Conservation (phyloP, 2,113 vertebrate genomes). For the Bos taurus region DNA sequence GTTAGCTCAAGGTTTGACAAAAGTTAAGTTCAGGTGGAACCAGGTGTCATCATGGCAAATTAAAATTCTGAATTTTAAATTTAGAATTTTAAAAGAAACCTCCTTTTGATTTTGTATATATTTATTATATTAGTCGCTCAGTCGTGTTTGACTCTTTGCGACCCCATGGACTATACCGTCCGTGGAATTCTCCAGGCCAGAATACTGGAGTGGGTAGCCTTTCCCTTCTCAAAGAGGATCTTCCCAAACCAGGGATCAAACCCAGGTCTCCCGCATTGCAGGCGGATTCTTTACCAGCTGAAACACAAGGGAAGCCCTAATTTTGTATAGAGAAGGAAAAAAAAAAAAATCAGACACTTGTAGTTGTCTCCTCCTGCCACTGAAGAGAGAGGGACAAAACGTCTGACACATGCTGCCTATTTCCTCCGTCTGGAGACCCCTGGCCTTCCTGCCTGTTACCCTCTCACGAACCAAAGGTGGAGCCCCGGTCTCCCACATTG, state of each 20-base stretch:
- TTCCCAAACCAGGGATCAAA: neutral
- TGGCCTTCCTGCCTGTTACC: neutral
- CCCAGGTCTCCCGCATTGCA: neutral
- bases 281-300: neutral
- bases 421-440: neutral
- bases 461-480: rapidly evolving
- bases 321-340: neutral
- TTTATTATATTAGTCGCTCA: neutral
- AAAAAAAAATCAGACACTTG: neutral
- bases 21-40: neutral
- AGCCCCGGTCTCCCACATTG: rapidly evolving
- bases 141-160: neutral
- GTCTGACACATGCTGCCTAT: neutral
- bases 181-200: neutral
- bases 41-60: neutral
- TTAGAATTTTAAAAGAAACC: neutral
- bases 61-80: neutral
- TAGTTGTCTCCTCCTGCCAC: neutral
- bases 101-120: neutral
- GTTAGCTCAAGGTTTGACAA: neutral
- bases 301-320: neutral
- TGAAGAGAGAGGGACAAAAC: neutral
- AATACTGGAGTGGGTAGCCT: neutral
- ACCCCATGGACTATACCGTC: neutral
- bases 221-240: neutral